Percentiles rank a stretch among this genome's conserved stretches.
phyloP scores from a whole-genome alignment of 2,888 invertebrate genomes.

The Erpobdella octoculata region DNA sequence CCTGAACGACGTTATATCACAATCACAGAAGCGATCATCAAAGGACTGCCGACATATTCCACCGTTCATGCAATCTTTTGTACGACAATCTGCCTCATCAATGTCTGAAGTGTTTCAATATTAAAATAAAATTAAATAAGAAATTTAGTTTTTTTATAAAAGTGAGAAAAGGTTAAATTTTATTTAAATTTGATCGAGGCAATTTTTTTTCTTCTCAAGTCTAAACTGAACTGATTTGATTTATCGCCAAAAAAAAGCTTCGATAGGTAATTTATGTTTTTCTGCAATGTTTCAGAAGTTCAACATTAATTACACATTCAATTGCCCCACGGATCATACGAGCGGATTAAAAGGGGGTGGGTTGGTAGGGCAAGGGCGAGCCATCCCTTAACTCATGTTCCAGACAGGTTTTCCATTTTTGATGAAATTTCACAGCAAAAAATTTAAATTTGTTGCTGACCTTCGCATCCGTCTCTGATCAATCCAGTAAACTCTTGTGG shows the following conservation, averaged over 20 bases:
- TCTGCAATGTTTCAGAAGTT: too few relatives aligned
- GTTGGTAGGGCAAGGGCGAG: too few relatives aligned
- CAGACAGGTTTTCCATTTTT: too few relatives aligned
- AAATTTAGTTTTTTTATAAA: not conserved
- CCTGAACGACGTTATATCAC: not conserved
- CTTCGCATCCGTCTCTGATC: not conserved
- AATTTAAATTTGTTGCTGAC: not conserved
- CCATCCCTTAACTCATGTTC: too few relatives aligned
- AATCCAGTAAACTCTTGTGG: not conserved
- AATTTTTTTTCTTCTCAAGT: not conserved
- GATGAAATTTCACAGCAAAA: not conserved
- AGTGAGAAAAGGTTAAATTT: not conserved
- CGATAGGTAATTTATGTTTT: too few relatives aligned
- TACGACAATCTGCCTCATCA: not conserved
- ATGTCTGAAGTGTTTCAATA: too few relatives aligned
- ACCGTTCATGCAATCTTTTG: not conserved
- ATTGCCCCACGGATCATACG: too few relatives aligned
- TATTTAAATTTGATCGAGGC: not conserved
- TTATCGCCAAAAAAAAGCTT: too few relatives aligned
- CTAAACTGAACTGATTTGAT: not conserved
- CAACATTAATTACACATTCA: too few relatives aligned
- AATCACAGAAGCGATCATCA: not conserved
- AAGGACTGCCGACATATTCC: not conserved
- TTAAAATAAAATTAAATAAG: not conserved
- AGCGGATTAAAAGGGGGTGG: too few relatives aligned